phyloP scores from a whole-genome alignment of 2,888 invertebrate genomes.

The Hypsopygia costalis region DNA sequence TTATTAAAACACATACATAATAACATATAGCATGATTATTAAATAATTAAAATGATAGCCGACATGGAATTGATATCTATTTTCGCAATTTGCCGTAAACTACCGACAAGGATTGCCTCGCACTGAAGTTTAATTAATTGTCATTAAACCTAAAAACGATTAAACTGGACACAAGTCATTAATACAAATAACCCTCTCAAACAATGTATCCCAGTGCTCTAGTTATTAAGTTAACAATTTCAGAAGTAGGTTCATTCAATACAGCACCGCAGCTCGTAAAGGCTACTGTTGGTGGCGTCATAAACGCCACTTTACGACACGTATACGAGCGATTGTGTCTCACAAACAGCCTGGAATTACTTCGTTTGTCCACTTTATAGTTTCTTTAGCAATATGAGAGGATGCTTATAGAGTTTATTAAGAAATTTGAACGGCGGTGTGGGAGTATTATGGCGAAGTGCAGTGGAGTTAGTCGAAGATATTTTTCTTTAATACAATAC shows the following conservation, averaged over 20 bases:
- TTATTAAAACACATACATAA: too few species aligned
- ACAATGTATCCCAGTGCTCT: slow-evolving; percentile 9
- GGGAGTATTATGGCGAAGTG: too few species aligned
- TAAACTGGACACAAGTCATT: too few species aligned
- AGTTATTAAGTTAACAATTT: slow-evolving; percentile 13
- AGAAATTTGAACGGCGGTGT: slow-evolving; percentile 3
- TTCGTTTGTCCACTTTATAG: slow-evolving; percentile 39
- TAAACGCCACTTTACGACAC: slow-evolving; percentile 43
- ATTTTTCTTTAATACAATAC: too few species aligned
- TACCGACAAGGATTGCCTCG: too few species aligned
- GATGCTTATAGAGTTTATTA: slow-evolving; percentile 12
- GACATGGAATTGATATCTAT: too few species aligned
- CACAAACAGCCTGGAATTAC: slow-evolving; percentile 31
- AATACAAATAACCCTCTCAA: neutral
- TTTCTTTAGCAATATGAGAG: slow-evolving; percentile 28
- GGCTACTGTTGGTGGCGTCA: slow-evolving; percentile 29
- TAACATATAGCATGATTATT: too few species aligned
- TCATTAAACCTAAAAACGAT: too few species aligned
- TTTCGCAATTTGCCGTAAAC: too few species aligned
- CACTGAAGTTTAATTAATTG: too few species aligned
- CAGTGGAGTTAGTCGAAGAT: too few species aligned
- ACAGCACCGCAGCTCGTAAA: slow-evolving; percentile 24
- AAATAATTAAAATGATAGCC: too few species aligned
- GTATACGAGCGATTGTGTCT: slow-evolving; percentile 26
- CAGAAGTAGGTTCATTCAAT: slow-evolving; percentile 17